These are phyloP conservation scores for Drosophila ogumai DNA, from an alignment of 1,140 invertebrate species.

Conservation along the genomic window DNA sequence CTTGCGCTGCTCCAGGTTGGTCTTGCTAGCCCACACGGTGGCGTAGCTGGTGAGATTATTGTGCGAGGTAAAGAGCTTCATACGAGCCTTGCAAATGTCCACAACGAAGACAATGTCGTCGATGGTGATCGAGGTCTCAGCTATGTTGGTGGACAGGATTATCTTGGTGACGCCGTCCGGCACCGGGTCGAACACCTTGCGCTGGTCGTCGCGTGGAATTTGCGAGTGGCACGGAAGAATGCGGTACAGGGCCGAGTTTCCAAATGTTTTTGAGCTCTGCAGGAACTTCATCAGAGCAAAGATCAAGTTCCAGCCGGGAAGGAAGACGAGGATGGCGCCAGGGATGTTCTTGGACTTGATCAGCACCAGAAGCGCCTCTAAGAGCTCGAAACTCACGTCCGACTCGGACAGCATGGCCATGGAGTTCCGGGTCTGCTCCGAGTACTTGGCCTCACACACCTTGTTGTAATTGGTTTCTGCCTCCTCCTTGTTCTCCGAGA, in stretches of 20 bases:
- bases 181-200: conserved; percentile 93
- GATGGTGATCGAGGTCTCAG: conserved; percentile 98
- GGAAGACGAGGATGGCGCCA: conserved; percentile 95
- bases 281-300: conserved; percentile 95
- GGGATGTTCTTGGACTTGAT: conserved; percentile 90
- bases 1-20: conserved; percentile 95
- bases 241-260: conserved; percentile 86
- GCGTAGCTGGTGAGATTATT: conserved; percentile 98
- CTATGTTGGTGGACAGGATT: conserved; percentile 96
- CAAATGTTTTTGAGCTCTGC: conserved; percentile 91
- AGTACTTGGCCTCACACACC: conserved; percentile 86
- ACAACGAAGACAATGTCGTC: conserved; percentile 98
- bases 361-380: conserved; percentile 92
- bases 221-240: conserved; percentile 96
- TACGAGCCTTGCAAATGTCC: conserved; percentile 97
- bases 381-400: conserved; percentile 95
- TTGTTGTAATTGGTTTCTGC: conserved; percentile 93
- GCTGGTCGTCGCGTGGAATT: conserved; percentile 95
- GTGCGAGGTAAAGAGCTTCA: conserved; percentile 97
- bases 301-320: conserved; percentile 98
- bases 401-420: conserved; percentile 92
- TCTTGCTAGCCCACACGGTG: conserved; percentile 96
- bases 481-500: conserved; percentile 86
- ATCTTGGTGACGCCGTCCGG: conserved; percentile 90
- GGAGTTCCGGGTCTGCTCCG: conserved; percentile 88